phyloP scores from a whole-genome alignment of 2,113 vertebrate species.

The Marcusenius ussheri region DNA sequence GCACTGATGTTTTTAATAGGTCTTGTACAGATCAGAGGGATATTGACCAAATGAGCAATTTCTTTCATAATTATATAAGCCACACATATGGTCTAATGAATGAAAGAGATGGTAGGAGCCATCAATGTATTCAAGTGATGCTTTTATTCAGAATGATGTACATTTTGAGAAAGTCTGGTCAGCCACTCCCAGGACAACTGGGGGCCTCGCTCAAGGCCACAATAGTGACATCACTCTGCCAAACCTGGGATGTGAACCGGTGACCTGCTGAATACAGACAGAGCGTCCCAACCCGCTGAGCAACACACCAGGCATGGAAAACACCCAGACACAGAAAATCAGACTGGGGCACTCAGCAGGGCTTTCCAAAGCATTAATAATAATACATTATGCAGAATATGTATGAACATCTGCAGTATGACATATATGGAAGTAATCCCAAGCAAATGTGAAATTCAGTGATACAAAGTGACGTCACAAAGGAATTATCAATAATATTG shows the following conservation, averaged over 20 bases:
- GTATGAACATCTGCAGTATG: neutral
- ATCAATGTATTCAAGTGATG: neutral
- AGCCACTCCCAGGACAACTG: neutral
- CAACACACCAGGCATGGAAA: neutral
- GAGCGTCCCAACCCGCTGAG: neutral
- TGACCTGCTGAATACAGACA: neutral
- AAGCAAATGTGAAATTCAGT: neutral
- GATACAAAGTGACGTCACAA: conserved; percentile 23
- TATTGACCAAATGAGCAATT: neutral
- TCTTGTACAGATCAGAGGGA: neutral
- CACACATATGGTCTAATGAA: neutral
- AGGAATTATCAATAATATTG: conserved; percentile 8
- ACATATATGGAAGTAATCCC: neutral
- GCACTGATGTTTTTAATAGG: neutral
- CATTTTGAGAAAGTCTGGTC: neutral
- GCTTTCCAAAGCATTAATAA: neutral
- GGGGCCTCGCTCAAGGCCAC: neutral
- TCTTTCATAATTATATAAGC: neutral
- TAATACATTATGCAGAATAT: neutral
- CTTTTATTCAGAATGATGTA: neutral
- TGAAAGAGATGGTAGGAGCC: neutral
- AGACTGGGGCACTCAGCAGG: neutral
- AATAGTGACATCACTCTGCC: neutral
- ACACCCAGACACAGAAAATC: neutral
- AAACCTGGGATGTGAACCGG: neutral